Conservation (phyloP, 1,140 invertebrate genomes). For the Ladona fulva region DNA sequence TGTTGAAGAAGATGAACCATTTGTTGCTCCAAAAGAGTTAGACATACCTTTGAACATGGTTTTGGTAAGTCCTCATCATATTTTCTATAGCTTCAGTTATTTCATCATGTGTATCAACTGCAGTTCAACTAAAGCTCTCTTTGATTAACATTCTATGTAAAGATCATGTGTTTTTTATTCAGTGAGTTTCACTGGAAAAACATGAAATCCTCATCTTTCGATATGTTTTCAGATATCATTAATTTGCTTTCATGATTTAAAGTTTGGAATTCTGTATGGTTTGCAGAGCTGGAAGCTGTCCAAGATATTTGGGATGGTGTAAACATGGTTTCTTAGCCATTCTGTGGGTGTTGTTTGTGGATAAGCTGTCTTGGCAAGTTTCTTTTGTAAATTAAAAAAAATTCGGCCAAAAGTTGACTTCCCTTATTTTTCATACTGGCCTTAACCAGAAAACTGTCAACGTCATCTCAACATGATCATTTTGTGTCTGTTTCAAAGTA, state of each 20-base stretch:
- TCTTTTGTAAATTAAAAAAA: slow-evolving; percentile 9
- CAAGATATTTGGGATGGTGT: slow-evolving; percentile 5
- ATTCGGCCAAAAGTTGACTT: background rate
- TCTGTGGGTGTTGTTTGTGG: slow-evolving; percentile 3
- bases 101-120: too few relatives aligned
- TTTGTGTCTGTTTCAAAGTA: too few relatives aligned
- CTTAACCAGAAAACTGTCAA: too few relatives aligned
- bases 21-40: slow-evolving; percentile 56
- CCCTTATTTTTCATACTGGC: background rate
- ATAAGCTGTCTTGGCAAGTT: background rate
- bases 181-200: too few relatives aligned
- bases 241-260: background rate
- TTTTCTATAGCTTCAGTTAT: too few relatives aligned
- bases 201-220: too few relatives aligned
- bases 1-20: slow-evolving; percentile 59
- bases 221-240: too few relatives aligned
- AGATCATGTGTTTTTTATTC: too few relatives aligned
- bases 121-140: too few relatives aligned
- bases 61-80: slow-evolving; percentile 47
- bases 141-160: too few relatives aligned
- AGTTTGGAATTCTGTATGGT: background rate
- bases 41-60: slow-evolving; percentile 61
- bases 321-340: background rate
- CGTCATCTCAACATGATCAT: too few relatives aligned
- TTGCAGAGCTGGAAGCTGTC: background rate